Percentiles rank a stretch among this genome's conserved stretches.
Evolutionary conservation across 2,113 vertebrate species (phyloP).

Genomic region (Tricholaema leucomelas): DNA sequence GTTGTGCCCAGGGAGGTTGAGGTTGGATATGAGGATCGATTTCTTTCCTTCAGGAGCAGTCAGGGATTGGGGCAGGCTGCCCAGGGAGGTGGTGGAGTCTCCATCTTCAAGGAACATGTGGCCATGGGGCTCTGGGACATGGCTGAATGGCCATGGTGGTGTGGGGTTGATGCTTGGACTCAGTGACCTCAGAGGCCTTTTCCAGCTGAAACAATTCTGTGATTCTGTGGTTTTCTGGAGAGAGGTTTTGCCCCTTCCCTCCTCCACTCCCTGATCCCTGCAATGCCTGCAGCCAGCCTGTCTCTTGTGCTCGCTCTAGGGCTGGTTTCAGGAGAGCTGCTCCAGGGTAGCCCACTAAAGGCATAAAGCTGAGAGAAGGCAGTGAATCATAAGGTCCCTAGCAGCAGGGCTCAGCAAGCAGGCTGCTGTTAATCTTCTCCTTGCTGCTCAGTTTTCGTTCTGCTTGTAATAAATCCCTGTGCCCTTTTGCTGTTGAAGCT

Average conservation of each 20-base stretch:
- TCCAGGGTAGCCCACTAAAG: neutral
- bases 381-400: neutral
- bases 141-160: too few relatives aligned
- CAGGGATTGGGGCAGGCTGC: too few relatives aligned
- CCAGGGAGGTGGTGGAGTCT: too few relatives aligned
- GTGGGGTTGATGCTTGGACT: too few relatives aligned
- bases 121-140: too few relatives aligned
- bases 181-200: too few relatives aligned
- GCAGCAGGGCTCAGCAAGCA: neutral
- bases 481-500: constrained; percentile 9
- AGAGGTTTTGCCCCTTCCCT: neutral
- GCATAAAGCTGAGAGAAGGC: neutral
- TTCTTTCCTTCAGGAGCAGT: too few relatives aligned
- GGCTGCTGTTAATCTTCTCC: constrained; percentile 40
- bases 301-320: neutral
- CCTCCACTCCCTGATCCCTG: neutral
- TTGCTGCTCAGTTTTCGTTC: constrained; percentile 7
- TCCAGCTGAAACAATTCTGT: too few relatives aligned
- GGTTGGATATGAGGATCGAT: too few relatives aligned
- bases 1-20: too few relatives aligned
- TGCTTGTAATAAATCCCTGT: constrained; percentile 1
- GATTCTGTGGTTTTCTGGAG: too few relatives aligned
- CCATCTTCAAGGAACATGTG: too few relatives aligned
- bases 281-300: neutral
- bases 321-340: neutral